Base-by-base conservation (phyloP, 2,888 invertebrate species). In the Colostygia pectinataria region DNA sequence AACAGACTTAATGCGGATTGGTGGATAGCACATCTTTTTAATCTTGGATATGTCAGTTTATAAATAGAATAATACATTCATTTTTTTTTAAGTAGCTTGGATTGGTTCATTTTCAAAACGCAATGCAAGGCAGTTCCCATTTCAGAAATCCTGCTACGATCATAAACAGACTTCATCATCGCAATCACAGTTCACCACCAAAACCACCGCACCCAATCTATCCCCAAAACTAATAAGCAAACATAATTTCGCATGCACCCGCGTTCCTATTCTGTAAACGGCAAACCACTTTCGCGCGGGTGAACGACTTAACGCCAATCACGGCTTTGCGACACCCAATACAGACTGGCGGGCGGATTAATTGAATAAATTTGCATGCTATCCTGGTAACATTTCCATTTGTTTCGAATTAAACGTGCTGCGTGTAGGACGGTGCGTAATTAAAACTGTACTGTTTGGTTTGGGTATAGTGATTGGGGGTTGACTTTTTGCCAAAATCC, bases 301-400 rank as follows among this genome's bases (percentile, higher is more conserved):
- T 70, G 74, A 71, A 65, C 80, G 83, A 85, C 82, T 85, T 83
- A 76, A 80, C 84, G 84, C 79, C 87, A 86, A 87, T 88, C 87
- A 85, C 80, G 71, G 80, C 78, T 76, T 71, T 74, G 80, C 81
- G 80, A 83, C 86, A 83, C 81, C 84, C 83, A 80, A 81, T 83
- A 85, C 83, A 80, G 80, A 66, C 80, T 69, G 80, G 73, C 75
- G 71, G 78, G 68, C 55, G 77, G 80, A 87, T 90, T 88, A 87
- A 89, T 88, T 87, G 88, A 89, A 89, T 89, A 88, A 83, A 89
- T 89, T 88, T 88, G 84, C 88, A 89, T 88, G 70, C 73, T 74
- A 84, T 83, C 70, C 67, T 51, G 68, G 71, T 70, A 68, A 85
- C 85, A 87, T 85, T 83, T 80, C 79, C 83, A 87, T 88, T 87